A percentile compares a stretch with the other conserved stretches of the same genome.
Evolutionary conservation across 2,113 vertebrate species (phyloP).

Genomic region (Dunckerocampus dactyliophorus): DNA sequence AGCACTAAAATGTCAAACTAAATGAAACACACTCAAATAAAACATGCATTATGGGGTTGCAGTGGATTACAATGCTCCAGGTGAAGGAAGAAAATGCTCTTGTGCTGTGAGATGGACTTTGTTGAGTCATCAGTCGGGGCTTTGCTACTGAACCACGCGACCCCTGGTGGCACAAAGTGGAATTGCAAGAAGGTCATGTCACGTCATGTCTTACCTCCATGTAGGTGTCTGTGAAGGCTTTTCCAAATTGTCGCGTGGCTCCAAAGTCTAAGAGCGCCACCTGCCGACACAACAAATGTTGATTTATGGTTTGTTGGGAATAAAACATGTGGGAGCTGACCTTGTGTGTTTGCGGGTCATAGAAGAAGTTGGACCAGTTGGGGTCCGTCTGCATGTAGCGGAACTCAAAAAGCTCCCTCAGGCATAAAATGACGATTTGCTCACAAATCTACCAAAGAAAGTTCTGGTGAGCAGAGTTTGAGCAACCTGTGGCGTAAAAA

Average conservation of each 20-base stretch:
- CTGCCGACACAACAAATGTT: conserved; percentile 53
- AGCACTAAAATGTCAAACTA: too few species aligned
- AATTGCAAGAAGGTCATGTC: neutral
- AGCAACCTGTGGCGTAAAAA: too few species aligned
- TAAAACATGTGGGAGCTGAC: conserved; percentile 61
- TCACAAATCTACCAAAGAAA: conserved; percentile 80
- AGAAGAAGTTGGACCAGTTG: conserved; percentile 99
- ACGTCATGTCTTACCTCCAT: conserved; percentile 79
- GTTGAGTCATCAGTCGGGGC: too few species aligned
- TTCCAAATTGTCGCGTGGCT: conserved; percentile 89
- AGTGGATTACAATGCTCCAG: too few species aligned
- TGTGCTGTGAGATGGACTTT: too few species aligned
- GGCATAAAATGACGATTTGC: conserved; percentile 87
- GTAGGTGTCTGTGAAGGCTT: conserved; percentile 88
- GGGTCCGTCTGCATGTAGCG: conserved; percentile 98
- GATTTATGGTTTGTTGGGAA: neutral
- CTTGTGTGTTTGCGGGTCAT: conserved; percentile 87
- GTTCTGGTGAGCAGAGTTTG: neutral
- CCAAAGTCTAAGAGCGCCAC: conserved; percentile 95
- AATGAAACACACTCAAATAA: too few species aligned
- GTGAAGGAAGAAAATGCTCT: too few species aligned
- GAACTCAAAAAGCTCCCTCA: conserved; percentile 95
- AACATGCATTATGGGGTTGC: too few species aligned
- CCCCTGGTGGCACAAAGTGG: too few species aligned
- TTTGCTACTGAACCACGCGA: too few species aligned